These are phyloP conservation scores for Pteromalus puparum DNA, from an alignment of 1,140 invertebrate species.

Conservation along the genomic window DNA sequence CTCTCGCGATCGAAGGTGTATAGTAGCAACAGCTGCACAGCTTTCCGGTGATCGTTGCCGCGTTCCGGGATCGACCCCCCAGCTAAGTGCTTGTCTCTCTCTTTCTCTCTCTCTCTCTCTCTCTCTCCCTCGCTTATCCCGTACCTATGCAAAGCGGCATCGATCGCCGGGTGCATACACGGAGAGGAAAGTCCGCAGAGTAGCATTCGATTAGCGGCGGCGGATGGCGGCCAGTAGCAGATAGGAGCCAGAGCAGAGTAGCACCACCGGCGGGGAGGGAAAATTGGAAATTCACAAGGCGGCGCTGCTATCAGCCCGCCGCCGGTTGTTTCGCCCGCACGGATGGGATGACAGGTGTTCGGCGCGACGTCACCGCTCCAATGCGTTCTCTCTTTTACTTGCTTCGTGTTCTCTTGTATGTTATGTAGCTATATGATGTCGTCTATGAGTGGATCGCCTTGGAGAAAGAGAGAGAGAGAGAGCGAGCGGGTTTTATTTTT, in stretches of 20 bases:
- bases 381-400: background rate
- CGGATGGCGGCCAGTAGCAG: no score
- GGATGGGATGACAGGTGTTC: slow-evolving; percentile 23
- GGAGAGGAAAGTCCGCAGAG: no score
- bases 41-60: no score
- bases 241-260: no score
- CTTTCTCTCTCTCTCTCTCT: background rate
- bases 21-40: no score
- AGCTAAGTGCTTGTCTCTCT: no score
- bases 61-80: background rate
- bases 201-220: background rate
- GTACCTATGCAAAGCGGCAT: background rate
- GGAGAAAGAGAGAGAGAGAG: background rate
- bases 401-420: no score
- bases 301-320: no score
- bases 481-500: background rate
- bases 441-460: background rate
- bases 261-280: background rate
- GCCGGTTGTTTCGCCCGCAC: no score
- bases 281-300: background rate
- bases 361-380: background rate
- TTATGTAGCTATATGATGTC: no score
- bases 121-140: background rate
- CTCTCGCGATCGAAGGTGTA: no score
- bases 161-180: slow-evolving; percentile 10